Conservation (phyloP, 2,797 vertebrate species). For the Microctenopoma lineatum region DNA sequence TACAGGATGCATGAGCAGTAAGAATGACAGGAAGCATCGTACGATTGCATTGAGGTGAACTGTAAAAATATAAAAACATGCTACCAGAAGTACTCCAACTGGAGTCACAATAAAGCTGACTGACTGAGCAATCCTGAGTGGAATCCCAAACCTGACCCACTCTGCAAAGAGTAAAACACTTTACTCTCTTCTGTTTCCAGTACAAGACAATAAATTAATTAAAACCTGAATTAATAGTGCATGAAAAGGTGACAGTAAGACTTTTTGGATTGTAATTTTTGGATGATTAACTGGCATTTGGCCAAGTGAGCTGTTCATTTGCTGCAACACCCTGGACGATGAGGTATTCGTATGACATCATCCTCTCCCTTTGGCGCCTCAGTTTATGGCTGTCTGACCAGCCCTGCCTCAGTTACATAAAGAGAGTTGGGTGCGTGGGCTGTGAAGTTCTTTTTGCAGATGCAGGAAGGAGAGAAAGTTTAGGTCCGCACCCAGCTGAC, state of each 20-base stretch:
- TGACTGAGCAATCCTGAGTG: conserved; percentile 50
- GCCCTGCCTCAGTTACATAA: conserved; percentile 28
- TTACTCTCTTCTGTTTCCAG: not conserved
- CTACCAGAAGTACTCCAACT: conserved; percentile 66
- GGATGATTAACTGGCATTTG: conserved; percentile 7
- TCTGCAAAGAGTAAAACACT: conserved; percentile 21
- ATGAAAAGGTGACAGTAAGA: conserved; percentile 25
- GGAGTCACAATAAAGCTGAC: conserved; percentile 63
- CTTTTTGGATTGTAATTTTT: conserved; percentile 5
- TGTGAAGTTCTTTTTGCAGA: conserved; percentile 27
- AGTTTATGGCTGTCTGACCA: conserved; percentile 26
- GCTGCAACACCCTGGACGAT: conserved; percentile 17
- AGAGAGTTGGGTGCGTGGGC: conserved; percentile 18
- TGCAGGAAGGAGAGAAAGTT: conserved; percentile 14
- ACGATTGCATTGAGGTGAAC: conserved; percentile 34
- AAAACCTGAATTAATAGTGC: conserved; percentile 40
- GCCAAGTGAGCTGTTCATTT: conserved; percentile 16
- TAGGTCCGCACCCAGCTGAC: conserved; percentile 90
- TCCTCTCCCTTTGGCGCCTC: conserved; percentile 45
- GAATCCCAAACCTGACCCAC: conserved; percentile 37
- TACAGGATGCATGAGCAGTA: conserved; percentile 55
- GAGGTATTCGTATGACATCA: conserved; percentile 50
- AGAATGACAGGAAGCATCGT: conserved; percentile 59
- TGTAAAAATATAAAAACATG: conserved; percentile 53
- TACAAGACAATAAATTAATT: conserved; percentile 24